phyloP scores from a whole-genome alignment of 2,797 vertebrate species.

The Mus spretus region DNA sequence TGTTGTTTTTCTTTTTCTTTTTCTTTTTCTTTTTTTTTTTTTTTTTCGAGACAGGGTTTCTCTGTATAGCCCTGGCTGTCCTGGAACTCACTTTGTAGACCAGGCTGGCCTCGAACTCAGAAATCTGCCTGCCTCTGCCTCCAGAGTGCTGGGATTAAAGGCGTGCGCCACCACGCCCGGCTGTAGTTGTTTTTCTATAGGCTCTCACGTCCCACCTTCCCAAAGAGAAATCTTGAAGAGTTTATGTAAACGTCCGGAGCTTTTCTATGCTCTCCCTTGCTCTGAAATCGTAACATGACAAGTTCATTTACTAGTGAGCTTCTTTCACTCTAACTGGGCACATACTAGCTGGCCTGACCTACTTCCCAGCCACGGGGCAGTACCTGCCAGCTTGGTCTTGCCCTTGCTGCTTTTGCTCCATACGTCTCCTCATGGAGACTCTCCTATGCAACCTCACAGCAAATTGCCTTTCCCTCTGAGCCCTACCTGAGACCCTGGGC shows the following conservation, averaged over 20 bases:
- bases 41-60: too few relatives aligned
- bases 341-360: background rate
- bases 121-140: too few relatives aligned
- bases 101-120: too few relatives aligned
- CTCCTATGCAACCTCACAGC: too few relatives aligned
- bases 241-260: background rate
- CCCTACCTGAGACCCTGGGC: background rate
- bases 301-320: background rate
- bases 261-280: background rate
- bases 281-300: background rate
- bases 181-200: background rate
- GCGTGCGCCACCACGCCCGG: too few relatives aligned
- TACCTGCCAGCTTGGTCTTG: background rate
- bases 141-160: too few relatives aligned
- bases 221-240: constrained; percentile 37
- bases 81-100: too few relatives aligned
- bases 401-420: background rate
- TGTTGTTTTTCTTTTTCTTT: too few relatives aligned
- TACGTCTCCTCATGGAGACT: background rate
- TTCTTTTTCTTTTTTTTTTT: too few relatives aligned
- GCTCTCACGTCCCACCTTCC: background rate
- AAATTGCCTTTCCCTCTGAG: background rate
- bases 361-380: background rate
- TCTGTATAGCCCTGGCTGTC: too few relatives aligned
- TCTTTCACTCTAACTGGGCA: background rate